Conservation (phyloP, 2,888 invertebrate genomes). For the Electrophaes corylata region DNA sequence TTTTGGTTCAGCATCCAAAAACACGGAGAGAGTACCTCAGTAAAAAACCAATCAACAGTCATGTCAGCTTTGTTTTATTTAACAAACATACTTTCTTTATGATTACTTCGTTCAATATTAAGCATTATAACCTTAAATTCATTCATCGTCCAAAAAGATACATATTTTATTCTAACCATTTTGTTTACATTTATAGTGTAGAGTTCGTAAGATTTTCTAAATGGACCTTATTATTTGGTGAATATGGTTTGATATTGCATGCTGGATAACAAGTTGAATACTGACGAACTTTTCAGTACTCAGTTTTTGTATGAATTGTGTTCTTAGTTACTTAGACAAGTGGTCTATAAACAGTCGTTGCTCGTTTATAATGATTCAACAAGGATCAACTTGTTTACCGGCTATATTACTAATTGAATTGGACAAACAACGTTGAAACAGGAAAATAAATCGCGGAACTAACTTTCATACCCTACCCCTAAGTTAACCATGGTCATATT, state of each 20-base stretch:
- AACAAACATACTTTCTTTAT: not conserved
- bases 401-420: not conserved
- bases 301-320: not conserved
- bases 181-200: too few species aligned
- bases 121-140: too few species aligned
- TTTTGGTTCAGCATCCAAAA: not conserved
- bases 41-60: not conserved
- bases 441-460: not conserved
- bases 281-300: not conserved
- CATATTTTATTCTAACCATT: too few species aligned
- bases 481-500: constrained; percentile 39
- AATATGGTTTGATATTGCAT: not conserved
- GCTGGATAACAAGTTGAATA: not conserved
- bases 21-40: not conserved
- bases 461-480: not conserved
- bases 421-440: not conserved
- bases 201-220: too few species aligned
- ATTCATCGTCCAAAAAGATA: too few species aligned
- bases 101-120: not conserved
- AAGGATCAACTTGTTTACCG: not conserved
- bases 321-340: not conserved
- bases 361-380: too few species aligned
- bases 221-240: not conserved
- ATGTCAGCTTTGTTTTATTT: not conserved
- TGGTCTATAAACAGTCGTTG: not conserved